phyloP scores from a whole-genome alignment of 2,888 invertebrate genomes.

The Agrypnus murinus region DNA sequence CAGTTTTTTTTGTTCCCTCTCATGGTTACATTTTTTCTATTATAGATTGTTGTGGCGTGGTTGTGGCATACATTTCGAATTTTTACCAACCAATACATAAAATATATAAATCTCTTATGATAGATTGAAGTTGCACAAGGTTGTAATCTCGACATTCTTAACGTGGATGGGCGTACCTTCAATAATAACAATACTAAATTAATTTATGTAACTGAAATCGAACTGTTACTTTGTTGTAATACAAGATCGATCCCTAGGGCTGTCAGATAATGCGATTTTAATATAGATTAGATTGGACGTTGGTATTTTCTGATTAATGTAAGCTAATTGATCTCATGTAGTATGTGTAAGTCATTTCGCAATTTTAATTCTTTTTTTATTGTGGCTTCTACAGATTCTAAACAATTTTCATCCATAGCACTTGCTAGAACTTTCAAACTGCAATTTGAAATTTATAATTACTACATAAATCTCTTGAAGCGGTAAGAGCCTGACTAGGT shows the following conservation, averaged over 20 bases:
- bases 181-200: conserved; percentile 21
- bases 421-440: conserved; percentile 12
- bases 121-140: conserved; percentile 7
- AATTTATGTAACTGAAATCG: conserved; percentile 37
- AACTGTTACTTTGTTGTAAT: conserved; percentile 24
- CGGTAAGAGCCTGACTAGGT: conserved; percentile 21
- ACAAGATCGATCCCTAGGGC: conserved; percentile 35
- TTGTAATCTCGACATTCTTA: conserved; percentile 14
- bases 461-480: conserved; percentile 23
- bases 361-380: conserved; percentile 30
- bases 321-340: conserved; percentile 59
- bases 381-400: conserved; percentile 1
- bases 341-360: conserved; percentile 36
- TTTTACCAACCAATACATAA: conserved; percentile 38
- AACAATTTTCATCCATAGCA: too few relatives aligned
- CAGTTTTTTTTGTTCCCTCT: too few relatives aligned
- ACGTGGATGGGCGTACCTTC: conserved; percentile 11
- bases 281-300: conserved; percentile 62
- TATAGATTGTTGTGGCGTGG: too few relatives aligned
- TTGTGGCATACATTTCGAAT: too few relatives aligned
- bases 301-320: conserved; percentile 60
- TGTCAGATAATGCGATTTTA: conserved; percentile 59
- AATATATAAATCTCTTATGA: conserved; percentile 12
- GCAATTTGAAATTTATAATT: conserved; percentile 20
- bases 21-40: too few relatives aligned